Evolutionary conservation across 2,888 invertebrate genomes (phyloP).

Genomic region (Vandiemenella viatica): DNA sequence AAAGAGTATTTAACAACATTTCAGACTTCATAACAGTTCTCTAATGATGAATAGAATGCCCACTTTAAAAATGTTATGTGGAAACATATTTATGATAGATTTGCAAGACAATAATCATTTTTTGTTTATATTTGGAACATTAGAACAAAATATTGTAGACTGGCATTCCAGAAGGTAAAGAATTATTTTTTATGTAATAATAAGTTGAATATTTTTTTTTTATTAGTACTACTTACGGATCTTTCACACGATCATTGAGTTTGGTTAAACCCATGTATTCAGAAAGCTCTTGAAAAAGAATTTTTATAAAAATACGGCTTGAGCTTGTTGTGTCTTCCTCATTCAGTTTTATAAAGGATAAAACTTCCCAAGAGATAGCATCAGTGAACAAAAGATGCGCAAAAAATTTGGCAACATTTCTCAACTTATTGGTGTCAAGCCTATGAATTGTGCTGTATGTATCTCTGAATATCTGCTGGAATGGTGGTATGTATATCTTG

Average conservation of each 20-base stretch:
- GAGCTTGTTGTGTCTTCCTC: slow-evolving; percentile 97
- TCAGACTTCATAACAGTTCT: too few relatives aligned
- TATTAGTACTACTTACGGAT: slow-evolving; percentile 80
- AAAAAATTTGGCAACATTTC: slow-evolving; percentile 95
- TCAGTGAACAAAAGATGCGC: slow-evolving; percentile 92
- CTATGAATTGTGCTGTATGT: slow-evolving; percentile 91
- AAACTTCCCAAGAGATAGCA: slow-evolving; percentile 90
- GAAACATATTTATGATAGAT: too few relatives aligned
- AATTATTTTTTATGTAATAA: too few relatives aligned
- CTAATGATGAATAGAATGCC: too few relatives aligned
- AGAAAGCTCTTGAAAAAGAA: slow-evolving; percentile 87
- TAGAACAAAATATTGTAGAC: too few relatives aligned
- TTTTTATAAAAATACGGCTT: slow-evolving; percentile 94
- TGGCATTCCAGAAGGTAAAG: too few relatives aligned
- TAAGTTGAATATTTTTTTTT: too few relatives aligned
- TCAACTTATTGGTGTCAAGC: slow-evolving; percentile 83
- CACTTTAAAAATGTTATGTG: too few relatives aligned
- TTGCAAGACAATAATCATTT: too few relatives aligned
- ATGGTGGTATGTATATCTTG: slow-evolving; percentile 79
- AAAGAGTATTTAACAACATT: too few relatives aligned
- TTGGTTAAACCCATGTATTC: slow-evolving; percentile 93
- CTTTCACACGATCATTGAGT: slow-evolving; percentile 77
- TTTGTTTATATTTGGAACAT: too few relatives aligned
- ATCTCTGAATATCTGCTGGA: slow-evolving; percentile 87
- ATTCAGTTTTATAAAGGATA: slow-evolving; percentile 77